Conservation (phyloP, 2,888 invertebrate genomes). For the Amaurobius ferox region DNA sequence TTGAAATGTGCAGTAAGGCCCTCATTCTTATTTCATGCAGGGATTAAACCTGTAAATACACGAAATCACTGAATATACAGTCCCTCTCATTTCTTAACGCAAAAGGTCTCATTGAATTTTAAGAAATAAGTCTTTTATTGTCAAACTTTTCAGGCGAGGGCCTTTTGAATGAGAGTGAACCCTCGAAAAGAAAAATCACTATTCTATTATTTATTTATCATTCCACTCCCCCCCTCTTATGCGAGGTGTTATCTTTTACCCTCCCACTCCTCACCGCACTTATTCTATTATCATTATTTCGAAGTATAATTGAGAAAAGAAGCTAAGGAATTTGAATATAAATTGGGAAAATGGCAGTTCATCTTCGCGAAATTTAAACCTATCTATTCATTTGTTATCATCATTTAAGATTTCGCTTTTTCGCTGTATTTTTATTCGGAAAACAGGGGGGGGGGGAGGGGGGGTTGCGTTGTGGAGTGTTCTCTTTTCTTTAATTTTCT, state of each 20-base stretch:
- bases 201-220: slow-evolving; percentile 18
- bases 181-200: not conserved
- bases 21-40: too few species aligned
- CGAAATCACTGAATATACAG: not conserved
- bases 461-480: not conserved
- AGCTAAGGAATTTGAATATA: not conserved
- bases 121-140: slow-evolving; percentile 71
- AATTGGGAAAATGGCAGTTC: slow-evolving; percentile 6
- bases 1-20: too few species aligned
- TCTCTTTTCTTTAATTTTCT: not conserved
- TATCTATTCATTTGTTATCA: slow-evolving; percentile 16
- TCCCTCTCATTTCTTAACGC: not conserved
- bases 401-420: not conserved
- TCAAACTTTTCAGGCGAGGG: slow-evolving; percentile 52
- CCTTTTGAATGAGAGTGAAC: slow-evolving; percentile 7
- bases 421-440: not conserved
- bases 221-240: not conserved
- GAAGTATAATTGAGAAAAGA: slow-evolving; percentile 8
- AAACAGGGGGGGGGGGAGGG: not conserved
- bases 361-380: not conserved
- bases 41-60: too few species aligned
- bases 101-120: slow-evolving; percentile 63
- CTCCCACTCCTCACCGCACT: not conserved
- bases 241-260: slow-evolving; percentile 6
- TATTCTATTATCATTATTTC: slow-evolving; percentile 16